These are phyloP conservation scores for Ophion slaviceki DNA, from an alignment of 2,888 invertebrate genomes.

Conservation along the genomic window DNA sequence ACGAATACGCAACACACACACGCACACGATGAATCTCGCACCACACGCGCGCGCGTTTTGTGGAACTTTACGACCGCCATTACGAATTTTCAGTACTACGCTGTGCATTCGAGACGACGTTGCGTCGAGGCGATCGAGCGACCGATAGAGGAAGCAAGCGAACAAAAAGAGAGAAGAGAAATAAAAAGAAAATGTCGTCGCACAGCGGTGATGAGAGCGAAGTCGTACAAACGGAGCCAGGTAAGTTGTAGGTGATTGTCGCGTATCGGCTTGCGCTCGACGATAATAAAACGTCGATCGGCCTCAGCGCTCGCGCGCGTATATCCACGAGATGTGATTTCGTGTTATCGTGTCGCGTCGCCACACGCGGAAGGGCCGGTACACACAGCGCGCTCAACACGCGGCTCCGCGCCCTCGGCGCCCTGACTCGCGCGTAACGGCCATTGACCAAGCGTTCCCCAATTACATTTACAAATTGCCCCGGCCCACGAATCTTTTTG, in stretches of 20 bases:
- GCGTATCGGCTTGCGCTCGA: conserved; percentile 12
- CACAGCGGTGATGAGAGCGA: conserved; percentile 81
- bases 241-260: conserved; percentile 67
- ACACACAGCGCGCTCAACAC: conserved; percentile 55
- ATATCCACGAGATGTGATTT: conserved; percentile 6
- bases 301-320: conserved; percentile 31
- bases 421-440: neutral
- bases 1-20: neutral
- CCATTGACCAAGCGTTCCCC: conserved; percentile 10
- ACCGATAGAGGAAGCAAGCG: conserved; percentile 22
- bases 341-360: conserved; percentile 23
- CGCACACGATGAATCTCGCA: neutral
- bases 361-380: conserved; percentile 56
- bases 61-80: conserved; percentile 55
- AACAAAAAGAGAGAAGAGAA: conserved; percentile 1
- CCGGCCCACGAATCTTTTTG: neutral
- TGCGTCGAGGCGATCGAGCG: conserved; percentile 53
- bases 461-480: neutral
- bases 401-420: conserved; percentile 51
- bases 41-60: neutral
- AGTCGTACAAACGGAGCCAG: conserved; percentile 76
- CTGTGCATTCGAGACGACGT: conserved; percentile 66
- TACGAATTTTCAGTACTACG: conserved; percentile 62
- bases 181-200: conserved; percentile 76
- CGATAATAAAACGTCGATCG: conserved; percentile 9